Evolutionary conservation across 2,113 vertebrate species (phyloP).

Genomic region (Epinephelus moara): DNA sequence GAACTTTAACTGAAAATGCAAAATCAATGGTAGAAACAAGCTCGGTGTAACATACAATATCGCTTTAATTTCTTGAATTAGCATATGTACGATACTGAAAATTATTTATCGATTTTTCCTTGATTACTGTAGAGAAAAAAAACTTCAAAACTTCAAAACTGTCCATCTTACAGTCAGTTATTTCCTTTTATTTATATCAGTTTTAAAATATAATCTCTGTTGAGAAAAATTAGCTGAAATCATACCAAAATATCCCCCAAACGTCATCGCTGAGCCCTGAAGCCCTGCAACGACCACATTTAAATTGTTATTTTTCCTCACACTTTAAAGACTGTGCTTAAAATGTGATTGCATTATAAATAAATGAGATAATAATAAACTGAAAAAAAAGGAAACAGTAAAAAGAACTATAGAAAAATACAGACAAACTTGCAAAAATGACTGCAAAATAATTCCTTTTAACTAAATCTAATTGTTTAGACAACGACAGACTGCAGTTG

Average conservation of each 20-base stretch:
- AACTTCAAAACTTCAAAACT: neutral
- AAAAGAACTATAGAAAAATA: neutral
- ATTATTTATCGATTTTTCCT: neutral
- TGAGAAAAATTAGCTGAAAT: neutral
- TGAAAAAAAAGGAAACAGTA: neutral
- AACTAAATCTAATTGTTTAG: neutral
- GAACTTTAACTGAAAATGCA: conserved; percentile 59
- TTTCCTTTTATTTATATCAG: neutral
- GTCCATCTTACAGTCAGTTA: neutral
- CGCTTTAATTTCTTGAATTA: neutral
- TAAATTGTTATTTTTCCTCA: neutral
- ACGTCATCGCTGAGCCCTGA: too few relatives aligned
- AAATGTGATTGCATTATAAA: neutral
- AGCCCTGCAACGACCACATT: neutral
- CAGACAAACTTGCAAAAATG: neutral
- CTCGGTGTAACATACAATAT: neutral
- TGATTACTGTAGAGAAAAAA: neutral
- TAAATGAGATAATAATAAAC: neutral
- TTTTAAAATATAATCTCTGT: neutral
- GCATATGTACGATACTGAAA: neutral
- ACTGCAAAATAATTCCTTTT: neutral
- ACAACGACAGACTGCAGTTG: conserved; percentile 5
- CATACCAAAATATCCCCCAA: neutral
- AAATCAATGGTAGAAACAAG: conserved; percentile 25
- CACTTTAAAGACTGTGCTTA: neutral